These are phyloP conservation scores for Plebejus argus DNA, from an alignment of 2,888 invertebrate genomes.

Conservation along the genomic window DNA sequence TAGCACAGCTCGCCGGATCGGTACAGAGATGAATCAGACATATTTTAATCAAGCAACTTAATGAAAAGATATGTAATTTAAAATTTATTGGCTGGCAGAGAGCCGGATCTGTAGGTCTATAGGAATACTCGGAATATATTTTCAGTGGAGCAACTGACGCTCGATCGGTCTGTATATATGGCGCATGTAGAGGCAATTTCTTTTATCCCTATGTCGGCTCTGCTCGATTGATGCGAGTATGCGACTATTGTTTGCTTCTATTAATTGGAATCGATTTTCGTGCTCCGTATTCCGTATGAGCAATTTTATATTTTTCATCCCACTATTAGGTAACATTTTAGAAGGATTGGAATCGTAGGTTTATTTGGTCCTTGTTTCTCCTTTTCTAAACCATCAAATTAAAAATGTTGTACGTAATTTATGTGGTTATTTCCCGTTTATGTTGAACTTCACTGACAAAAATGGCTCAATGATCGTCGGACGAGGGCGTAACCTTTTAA, in stretches of 20 bases:
- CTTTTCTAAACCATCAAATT: neutral
- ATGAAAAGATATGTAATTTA: constrained; percentile 21
- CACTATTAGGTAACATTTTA: neutral
- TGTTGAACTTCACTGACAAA: neutral
- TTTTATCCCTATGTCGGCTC: constrained; percentile 50
- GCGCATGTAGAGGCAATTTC: constrained; percentile 46
- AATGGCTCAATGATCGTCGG: neutral
- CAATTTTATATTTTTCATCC: neutral
- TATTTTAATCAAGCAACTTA: constrained; percentile 25
- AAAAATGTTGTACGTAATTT: neutral
- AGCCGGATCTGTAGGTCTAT: constrained; percentile 18
- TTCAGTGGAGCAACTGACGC: constrained; percentile 30
- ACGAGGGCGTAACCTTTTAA: neutral
- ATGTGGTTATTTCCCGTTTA: neutral
- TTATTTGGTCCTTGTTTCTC: neutral
- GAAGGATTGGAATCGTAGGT: neutral
- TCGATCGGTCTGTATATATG: constrained; percentile 39
- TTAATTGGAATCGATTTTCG: constrained; percentile 67
- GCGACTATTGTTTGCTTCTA: constrained; percentile 62
- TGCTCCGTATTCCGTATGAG: neutral
- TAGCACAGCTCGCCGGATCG: constrained; percentile 11
- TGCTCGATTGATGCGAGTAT: constrained; percentile 55
- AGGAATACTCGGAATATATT: constrained; percentile 29
- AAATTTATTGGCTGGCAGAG: constrained; percentile 9
- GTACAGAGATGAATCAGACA: constrained; percentile 15